These are phyloP conservation scores for Corydoras sp. DNA, from an alignment of 2,113 vertebrate genomes.

Conservation along the genomic window DNA sequence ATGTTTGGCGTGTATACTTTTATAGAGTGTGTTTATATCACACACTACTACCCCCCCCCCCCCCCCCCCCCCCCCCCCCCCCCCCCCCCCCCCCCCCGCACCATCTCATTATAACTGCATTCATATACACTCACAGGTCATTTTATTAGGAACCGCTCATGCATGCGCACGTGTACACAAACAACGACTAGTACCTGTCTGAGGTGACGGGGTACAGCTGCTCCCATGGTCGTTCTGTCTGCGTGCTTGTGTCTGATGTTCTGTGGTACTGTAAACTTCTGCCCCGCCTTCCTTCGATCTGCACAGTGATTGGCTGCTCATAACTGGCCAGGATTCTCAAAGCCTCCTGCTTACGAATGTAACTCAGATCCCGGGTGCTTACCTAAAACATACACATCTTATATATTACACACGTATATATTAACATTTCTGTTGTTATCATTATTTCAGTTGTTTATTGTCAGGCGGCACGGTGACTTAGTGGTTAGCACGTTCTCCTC, in stretches of 20 bases:
- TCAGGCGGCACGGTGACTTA: too few species aligned
- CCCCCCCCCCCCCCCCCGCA: too few species aligned
- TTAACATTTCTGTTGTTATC: too few species aligned
- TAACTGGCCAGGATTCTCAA: conserved; percentile 63
- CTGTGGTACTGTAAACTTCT: conserved; percentile 43
- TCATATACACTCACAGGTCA: too few species aligned
- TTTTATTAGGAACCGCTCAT: background rate
- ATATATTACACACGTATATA: too few species aligned
- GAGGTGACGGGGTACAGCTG: conserved; percentile 36
- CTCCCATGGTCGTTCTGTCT: conserved; percentile 61
- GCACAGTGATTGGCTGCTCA: conserved; percentile 69
- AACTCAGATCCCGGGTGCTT: conserved; percentile 57
- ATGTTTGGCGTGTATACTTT: too few species aligned
- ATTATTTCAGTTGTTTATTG: too few species aligned
- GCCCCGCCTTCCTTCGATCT: conserved; percentile 64
- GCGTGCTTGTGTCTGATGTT: conserved; percentile 47
- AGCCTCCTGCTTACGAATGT: conserved; percentile 65
- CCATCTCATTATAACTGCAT: too few species aligned
- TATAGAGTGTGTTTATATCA: too few species aligned
- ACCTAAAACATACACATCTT: conserved; percentile 41
- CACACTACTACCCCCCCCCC: too few species aligned
- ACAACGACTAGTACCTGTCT: conserved; percentile 45
- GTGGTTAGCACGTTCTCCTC: too few species aligned
- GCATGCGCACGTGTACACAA: background rate
- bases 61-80: too few species aligned